Base-by-base conservation (phyloP, 2,113 vertebrate genomes). In the Dasyurus viverrinus region DNA sequence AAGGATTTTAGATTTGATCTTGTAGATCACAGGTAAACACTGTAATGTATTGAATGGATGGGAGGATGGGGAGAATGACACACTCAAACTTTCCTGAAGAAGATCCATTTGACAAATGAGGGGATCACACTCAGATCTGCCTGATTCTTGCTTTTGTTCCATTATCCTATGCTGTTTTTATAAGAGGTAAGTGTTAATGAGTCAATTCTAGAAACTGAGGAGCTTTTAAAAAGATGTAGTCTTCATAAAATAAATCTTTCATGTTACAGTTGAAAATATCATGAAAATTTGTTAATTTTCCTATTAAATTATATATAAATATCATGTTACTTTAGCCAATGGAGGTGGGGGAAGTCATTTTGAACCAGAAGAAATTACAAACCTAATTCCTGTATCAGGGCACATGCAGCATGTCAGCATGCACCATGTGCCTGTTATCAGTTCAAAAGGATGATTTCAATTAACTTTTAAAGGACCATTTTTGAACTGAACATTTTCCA, bases 401-500 rank as follows among this genome's bases (percentile, higher is more conserved):
- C 2, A 57, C 92, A 91, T 8, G 68, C 68, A 42, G 36, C 1
- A 84, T 93, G 95, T 68, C 90, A 93, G 60, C 93, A 76, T 96
- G 27, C 8, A 90, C 23, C 30, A 7, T 53, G 47, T 90, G 9
- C 5, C 42, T 92, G 0, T 89, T 95, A 92, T 19, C 0, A 54
- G 4, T 25, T 95, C 47, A 96, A 95, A 96, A 0, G 90, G 48
- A 93, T 22, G 55, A 94, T 76, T 95, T 54, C 3, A 96, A 53
- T 95, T 50, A 97, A 96, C 26, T 96, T 55, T 55, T 93, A 91
- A 95, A 96, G 30, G 60, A 0, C 1, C 1, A 2, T 27, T 0
- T 95, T 97, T 94, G 95, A 26, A 92, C 8, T 26, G 3, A 96
- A 94, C 0, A 92, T 30, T 97, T 97, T 93, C 94, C 47, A 96